Conservation (phyloP, 2,888 invertebrate genomes). For the Meta bourneti region DNA sequence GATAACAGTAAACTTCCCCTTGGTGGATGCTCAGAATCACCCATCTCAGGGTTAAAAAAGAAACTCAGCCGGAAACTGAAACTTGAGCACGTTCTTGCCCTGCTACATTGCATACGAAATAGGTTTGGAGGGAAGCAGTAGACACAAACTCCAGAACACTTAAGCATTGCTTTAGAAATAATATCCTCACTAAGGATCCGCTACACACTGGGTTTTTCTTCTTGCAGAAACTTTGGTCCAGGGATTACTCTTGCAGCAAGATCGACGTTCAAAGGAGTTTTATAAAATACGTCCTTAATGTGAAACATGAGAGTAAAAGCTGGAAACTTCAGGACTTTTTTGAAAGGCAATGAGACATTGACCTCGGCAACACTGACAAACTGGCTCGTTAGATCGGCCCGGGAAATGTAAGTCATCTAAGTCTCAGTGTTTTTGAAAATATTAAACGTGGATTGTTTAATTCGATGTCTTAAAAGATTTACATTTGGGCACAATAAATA, state of each 20-base stretch:
- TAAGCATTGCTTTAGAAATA: constrained; percentile 52
- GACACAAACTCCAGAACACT: constrained; percentile 16
- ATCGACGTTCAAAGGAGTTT: constrained; percentile 10
- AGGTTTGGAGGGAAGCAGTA: constrained; percentile 13
- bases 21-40: constrained; percentile 27
- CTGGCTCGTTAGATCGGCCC: too few species aligned
- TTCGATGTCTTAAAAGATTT: too few species aligned
- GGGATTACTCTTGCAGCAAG: neutral
- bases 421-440: too few species aligned
- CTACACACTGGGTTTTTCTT: constrained; percentile 11
- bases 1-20: neutral
- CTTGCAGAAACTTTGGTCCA: neutral
- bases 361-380: too few species aligned
- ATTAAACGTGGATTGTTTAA: too few species aligned
- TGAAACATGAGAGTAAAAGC: neutral
- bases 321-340: too few species aligned
- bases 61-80: constrained; percentile 46
- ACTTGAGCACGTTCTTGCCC: constrained; percentile 64
- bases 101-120: constrained; percentile 53
- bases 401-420: too few species aligned
- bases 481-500: too few species aligned
- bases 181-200: constrained; percentile 13
- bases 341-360: too few species aligned
- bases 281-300: neutral
- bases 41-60: constrained; percentile 20